These are phyloP conservation scores for Aspiorhynchus laticeps DNA, from an alignment of 2,113 vertebrate genomes.

Conservation along the genomic window DNA sequence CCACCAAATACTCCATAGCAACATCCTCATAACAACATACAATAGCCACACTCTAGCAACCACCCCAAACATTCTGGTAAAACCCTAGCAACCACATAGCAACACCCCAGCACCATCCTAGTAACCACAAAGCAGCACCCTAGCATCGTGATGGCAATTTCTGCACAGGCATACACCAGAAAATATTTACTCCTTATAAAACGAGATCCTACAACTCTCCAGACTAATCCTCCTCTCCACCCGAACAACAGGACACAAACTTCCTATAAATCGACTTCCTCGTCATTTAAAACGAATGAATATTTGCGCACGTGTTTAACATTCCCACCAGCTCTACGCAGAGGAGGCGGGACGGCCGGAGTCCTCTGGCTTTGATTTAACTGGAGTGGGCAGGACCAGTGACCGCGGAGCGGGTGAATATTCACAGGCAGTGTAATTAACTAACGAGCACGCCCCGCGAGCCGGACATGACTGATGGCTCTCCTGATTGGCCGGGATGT, in stretches of 20 bases:
- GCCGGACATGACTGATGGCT: conserved; percentile 51
- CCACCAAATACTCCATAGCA: too few species aligned
- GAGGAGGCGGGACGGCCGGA: conserved; percentile 11
- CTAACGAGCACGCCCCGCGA: conserved; percentile 52
- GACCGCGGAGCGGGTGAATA: conserved; percentile 27
- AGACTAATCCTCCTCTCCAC: conserved; percentile 14
- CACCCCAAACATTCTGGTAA: too few species aligned
- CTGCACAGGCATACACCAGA: too few species aligned
- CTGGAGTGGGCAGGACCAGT: conserved; percentile 45
- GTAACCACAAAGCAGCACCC: too few species aligned
- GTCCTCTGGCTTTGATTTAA: conserved; percentile 54
- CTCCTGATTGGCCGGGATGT: conserved; percentile 51
- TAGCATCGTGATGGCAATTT: too few species aligned
- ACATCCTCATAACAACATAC: too few species aligned
- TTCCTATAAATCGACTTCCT: conserved; percentile 17
- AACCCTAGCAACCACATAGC: too few species aligned
- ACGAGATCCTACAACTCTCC: conserved; percentile 14
- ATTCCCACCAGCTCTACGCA: conserved; percentile 5
- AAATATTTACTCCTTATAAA: neutral
- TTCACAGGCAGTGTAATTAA: conserved; percentile 59
- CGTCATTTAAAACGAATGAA: conserved; percentile 37
- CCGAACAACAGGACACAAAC: conserved; percentile 27
- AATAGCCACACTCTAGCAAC: too few species aligned
- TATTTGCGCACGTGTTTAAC: conserved; percentile 30
- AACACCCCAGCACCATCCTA: too few species aligned